Conservation (phyloP, 2,797 vertebrate species). For the Gymnothorax javanicus region DNA sequence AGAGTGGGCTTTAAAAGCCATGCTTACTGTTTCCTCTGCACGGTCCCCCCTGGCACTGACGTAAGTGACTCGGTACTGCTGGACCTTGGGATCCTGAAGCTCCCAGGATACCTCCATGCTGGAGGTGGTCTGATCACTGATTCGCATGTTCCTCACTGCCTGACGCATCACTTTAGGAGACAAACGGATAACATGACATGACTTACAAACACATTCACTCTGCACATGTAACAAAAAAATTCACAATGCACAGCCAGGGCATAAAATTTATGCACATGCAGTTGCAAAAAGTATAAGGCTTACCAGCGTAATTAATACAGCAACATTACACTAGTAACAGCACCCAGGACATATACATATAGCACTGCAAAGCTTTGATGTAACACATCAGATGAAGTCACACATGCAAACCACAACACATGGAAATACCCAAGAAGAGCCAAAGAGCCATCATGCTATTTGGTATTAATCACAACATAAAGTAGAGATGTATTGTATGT, state of each 20-base stretch:
- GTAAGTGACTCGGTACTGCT: slow-evolving; percentile 84
- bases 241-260: neutral
- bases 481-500: too few relatives aligned
- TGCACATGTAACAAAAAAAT: neutral
- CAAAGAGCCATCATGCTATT: neutral
- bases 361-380: neutral
- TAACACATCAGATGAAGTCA: neutral
- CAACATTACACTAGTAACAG: neutral
- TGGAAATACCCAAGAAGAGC: neutral
- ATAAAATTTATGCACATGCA: neutral
- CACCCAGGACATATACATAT: neutral
- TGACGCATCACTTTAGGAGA: slow-evolving; percentile 75
- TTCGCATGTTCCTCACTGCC: slow-evolving; percentile 79
- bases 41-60: slow-evolving; percentile 78
- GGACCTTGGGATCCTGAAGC: slow-evolving; percentile 71
- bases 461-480: too few relatives aligned
- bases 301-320: neutral
- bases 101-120: slow-evolving; percentile 88
- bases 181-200: slow-evolving; percentile 26
- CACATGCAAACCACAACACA: neutral
- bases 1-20: slow-evolving; percentile 10
- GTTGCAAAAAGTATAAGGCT: neutral
- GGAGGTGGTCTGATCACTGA: slow-evolving; percentile 87
- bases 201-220: slow-evolving; percentile 1
- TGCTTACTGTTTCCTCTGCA: slow-evolving; percentile 83